A percentile compares a stretch with the other conserved stretches of the same genome.
Conservation (phyloP, 2,888 invertebrate genomes). For the Alloscopus bannaensis region DNA sequence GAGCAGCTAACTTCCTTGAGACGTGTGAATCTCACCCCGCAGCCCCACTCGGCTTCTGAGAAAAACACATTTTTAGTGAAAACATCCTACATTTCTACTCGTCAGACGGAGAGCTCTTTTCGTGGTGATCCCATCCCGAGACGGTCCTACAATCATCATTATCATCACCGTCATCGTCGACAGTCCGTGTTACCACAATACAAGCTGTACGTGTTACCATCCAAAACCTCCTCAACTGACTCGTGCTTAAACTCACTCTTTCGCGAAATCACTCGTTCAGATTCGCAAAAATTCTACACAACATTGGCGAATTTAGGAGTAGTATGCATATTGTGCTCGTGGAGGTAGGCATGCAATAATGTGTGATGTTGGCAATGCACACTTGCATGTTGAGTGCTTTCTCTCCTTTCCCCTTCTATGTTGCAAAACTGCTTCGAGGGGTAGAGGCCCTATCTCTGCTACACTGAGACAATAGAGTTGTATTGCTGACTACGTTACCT, state of each 20-base stretch:
- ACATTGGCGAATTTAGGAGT: constrained; percentile 6
- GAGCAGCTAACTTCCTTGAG: too few relatives aligned
- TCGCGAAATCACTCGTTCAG: constrained; percentile 21
- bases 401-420: too few relatives aligned
- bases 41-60: constrained; percentile 7
- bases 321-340: too few relatives aligned
- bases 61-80: constrained; percentile 40
- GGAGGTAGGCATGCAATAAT: too few relatives aligned
- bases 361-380: too few relatives aligned
- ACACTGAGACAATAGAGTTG: too few relatives aligned
- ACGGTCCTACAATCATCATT: constrained; percentile 27
- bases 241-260: constrained; percentile 12
- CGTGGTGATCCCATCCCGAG: constrained; percentile 40
- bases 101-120: constrained; percentile 2
- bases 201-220: constrained; percentile 15
- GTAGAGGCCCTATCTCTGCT: too few relatives aligned
- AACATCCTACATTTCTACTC: constrained; percentile 32
- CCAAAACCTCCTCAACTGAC: constrained; percentile 11
- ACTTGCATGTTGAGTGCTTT: too few relatives aligned
- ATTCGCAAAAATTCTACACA: constrained; percentile 19
- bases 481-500: too few relatives aligned
- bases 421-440: too few relatives aligned
- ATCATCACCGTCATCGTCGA: constrained; percentile 8
- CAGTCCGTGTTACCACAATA: constrained; percentile 12
- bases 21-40: constrained; percentile 11